phyloP scores from a whole-genome alignment of 1,140 invertebrate species.

The Drosophila ficusphila region DNA sequence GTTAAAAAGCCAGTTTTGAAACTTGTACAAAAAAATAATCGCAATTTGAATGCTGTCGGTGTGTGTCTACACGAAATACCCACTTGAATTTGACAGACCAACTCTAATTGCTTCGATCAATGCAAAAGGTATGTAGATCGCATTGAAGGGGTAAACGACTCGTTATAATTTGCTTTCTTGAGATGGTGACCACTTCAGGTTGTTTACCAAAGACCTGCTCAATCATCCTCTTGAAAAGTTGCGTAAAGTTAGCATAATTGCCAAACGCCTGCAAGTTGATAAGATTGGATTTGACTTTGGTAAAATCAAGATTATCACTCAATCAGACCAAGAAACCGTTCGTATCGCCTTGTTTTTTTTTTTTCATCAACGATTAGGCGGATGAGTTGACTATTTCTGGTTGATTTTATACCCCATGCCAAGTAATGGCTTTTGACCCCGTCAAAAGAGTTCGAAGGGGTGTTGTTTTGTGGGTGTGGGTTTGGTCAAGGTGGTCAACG shows the following conservation, averaged over 20 bases:
- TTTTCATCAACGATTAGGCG: constrained; percentile 2
- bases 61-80: constrained; percentile 12
- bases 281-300: constrained; percentile 25
- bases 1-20: constrained; percentile 72
- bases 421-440: constrained; percentile 36
- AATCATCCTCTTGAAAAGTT: constrained; percentile 9
- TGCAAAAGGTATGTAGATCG: constrained; percentile 29
- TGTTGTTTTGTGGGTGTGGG: not conserved
- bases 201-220: not conserved
- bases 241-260: not conserved
- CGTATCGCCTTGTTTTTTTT: not conserved
- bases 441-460: not conserved
- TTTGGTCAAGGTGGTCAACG: constrained; percentile 23
- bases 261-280: constrained; percentile 10
- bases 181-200: not conserved
- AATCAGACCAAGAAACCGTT: not conserved
- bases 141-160: constrained; percentile 28
- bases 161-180: not conserved
- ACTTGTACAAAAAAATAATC: constrained; percentile 41
- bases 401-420: constrained; percentile 1
- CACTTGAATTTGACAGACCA: constrained; percentile 50
- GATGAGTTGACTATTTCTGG: not conserved
- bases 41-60: constrained; percentile 46
- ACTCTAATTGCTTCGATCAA: constrained; percentile 65
- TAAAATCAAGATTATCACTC: not conserved